Base-by-base conservation (phyloP, 2,888 invertebrate genomes). In the Mellilla xanthometata region DNA sequence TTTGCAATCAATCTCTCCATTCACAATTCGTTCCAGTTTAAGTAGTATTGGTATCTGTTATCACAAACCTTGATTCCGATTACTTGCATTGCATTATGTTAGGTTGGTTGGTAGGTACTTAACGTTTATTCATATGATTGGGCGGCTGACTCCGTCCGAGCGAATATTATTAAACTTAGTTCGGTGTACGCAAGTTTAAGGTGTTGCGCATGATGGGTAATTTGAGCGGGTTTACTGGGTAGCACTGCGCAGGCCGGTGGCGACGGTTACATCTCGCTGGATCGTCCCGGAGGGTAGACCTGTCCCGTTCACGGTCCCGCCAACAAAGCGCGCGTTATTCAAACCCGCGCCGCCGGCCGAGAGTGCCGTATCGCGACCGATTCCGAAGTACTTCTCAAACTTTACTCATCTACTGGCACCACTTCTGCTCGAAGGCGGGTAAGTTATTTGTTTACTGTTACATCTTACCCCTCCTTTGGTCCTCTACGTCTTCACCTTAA, bases 341-440 rank as follows among this genome's bases (percentile, higher is more conserved):
- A 41, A 44, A 22, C 56, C 57, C 61, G 55, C 60, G 39, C 54
- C 52, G 55, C 52, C 57, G 48, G 48, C 58, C 48, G 47, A 53
- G 41, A 48, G 40, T 54, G 46, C 43, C 60, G 48, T 50, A 50
- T 52, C 53, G 57, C 50, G 54, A 50, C 15, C 28, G 22, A 19
- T 15, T 31, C 28, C 12, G n/a, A n/a, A 7, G 12, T 29, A 13
- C 27, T 27, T 31, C 51, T 53, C 51, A 68, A 75, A 74, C 64
- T 73, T 72, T 65, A 52, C 60, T 58, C 52, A 56, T 58, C 57
- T 42, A 45, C 65, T 63, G 13, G 8, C 34, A 60, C 63, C 56
- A 62, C 72, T 65, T 67, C 66, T 50, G 70, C 47, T 48, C 68
- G 56, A 60, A 75, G 62, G 67, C 69, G 84, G n/a, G 85, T 85